Conservation (phyloP, 1,140 invertebrate genomes). For the Plectrocnemia conspersa region DNA sequence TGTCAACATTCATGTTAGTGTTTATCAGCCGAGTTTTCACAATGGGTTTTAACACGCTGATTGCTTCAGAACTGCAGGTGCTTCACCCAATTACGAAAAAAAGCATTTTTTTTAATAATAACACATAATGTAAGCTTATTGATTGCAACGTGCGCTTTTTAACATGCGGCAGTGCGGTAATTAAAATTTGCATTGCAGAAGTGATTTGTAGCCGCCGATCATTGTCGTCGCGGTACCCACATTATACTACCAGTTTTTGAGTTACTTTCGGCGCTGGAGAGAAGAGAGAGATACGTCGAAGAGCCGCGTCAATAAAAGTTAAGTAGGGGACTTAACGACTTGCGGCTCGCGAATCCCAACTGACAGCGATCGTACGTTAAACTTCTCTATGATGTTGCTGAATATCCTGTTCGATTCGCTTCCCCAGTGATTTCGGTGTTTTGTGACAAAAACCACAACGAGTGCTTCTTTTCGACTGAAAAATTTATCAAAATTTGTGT, state of each 20-base stretch:
- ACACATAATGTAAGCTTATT: too few species aligned
- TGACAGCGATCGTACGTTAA: not conserved
- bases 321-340: slow-evolving; percentile 2
- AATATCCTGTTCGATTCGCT: slow-evolving; percentile 1
- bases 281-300: slow-evolving; percentile 4
- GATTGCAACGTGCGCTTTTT: not conserved
- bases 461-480: too few species aligned
- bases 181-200: not conserved
- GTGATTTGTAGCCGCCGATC: not conserved
- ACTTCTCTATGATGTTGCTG: slow-evolving; percentile 7
- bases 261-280: not conserved
- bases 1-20: too few species aligned
- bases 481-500: too few species aligned
- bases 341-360: slow-evolving; percentile 1
- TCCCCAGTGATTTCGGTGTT: not conserved
- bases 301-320: slow-evolving; percentile 3
- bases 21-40: too few species aligned
- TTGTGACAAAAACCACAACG: too few species aligned
- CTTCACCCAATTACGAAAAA: too few species aligned
- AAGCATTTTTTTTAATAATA: too few species aligned
- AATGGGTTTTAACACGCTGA: too few species aligned
- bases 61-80: too few species aligned
- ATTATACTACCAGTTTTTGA: not conserved
- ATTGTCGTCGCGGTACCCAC: not conserved
- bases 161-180: not conserved